Conservation (phyloP, 1,140 invertebrate genomes). For the Nixonia krombeini region DNA sequence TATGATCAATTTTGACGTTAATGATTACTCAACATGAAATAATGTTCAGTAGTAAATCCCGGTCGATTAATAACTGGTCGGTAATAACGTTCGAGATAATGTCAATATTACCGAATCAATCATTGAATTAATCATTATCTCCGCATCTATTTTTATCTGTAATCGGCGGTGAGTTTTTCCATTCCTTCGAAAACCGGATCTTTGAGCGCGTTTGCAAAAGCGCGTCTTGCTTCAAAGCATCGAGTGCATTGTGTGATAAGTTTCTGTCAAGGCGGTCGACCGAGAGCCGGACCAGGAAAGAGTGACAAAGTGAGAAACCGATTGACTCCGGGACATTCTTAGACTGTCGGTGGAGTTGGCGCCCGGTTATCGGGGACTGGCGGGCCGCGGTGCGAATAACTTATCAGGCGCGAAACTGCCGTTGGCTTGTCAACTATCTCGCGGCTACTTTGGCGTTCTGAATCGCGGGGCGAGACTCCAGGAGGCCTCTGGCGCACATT, state of each 20-base stretch:
- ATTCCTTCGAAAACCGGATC: no score
- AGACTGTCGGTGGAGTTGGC: constrained; percentile 63
- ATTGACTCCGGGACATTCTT: constrained; percentile 62
- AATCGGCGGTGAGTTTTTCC: no score
- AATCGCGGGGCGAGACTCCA: constrained; percentile 3
- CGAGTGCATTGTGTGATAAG: constrained; percentile 59
- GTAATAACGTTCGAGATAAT: no score
- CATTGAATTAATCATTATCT: no score
- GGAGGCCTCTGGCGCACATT: constrained; percentile 31
- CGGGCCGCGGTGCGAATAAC: constrained; percentile 52
- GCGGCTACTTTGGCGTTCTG: constrained; percentile 25
- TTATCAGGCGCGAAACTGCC: constrained; percentile 58
- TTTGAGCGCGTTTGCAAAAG: background rate
- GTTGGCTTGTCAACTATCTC: constrained; percentile 26
- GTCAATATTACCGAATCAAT: no score
- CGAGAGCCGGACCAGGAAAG: constrained; percentile 12
- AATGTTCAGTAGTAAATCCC: no score
- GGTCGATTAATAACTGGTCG: no score
- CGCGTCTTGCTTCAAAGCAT: constrained; percentile 3
- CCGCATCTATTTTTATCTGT: no score
- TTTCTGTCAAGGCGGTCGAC: constrained; percentile 43
- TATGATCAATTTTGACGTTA: no score
- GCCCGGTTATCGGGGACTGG: constrained; percentile 58
- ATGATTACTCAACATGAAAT: no score
- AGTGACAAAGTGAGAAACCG: background rate